A percentile compares a stretch with the other conserved stretches of the same genome.
Conservation (phyloP, 30 jellyfish, hydroid and myxozoan genomes). For the Aurelia coerulea region DNA sequence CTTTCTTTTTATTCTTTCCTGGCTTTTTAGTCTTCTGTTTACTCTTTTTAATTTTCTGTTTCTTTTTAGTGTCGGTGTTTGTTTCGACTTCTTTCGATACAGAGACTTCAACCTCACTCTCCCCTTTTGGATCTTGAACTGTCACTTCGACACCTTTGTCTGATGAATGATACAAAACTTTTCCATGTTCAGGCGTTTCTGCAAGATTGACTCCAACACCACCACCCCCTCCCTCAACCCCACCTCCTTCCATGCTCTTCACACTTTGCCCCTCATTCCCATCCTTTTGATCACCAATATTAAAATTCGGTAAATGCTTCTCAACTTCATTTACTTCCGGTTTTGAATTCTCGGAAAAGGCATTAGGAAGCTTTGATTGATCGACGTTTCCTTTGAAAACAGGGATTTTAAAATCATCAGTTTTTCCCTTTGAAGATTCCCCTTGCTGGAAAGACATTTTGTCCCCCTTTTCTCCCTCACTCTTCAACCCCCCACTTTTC, state of each 20-base stretch:
- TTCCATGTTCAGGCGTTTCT: neutral
- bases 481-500: neutral
- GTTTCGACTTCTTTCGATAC: conserved; percentile 29
- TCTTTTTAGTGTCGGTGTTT: conserved; percentile 6
- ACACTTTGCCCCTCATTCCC: neutral
- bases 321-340: neutral
- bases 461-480: neutral
- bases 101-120: conserved; percentile 1
- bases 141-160: conserved; percentile 23
- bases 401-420: conserved; percentile 47
- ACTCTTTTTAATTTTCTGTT: conserved; percentile 3
- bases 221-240: neutral
- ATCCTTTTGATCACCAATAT: neutral
- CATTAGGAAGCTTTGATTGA: conserved; percentile 57
- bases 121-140: conserved; percentile 11
- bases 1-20: conserved; percentile 31
- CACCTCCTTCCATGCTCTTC: neutral
- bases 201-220: neutral
- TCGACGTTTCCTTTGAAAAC: conserved; percentile 45
- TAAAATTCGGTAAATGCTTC: neutral
- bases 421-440: conserved; percentile 2
- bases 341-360: conserved; percentile 26
- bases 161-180: conserved; percentile 4
- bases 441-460: neutral
- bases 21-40: conserved; percentile 1